Base-by-base conservation (phyloP, 1,140 invertebrate genomes). In the Ephestia elutella region DNA sequence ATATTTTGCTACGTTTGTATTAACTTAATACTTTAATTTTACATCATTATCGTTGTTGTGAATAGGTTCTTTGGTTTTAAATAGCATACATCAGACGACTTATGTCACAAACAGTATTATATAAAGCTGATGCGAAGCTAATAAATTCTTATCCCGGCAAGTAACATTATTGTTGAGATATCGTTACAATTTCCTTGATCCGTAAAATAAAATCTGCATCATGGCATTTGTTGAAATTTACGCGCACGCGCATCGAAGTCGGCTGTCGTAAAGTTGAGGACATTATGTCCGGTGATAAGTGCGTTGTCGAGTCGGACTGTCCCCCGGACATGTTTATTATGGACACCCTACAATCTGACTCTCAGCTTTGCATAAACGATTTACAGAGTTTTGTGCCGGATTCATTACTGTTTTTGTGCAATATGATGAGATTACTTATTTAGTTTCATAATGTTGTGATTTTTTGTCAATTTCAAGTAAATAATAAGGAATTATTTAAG, bases 171-270 rank as follows among this genome's bases (percentile, higher is more conserved):
- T 78, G 71, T 73, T 81, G 76, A 85, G 81, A 82, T 86, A 86
- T 87, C 79, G 80, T 80, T 80, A 80, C 80, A 80, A 81, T 87
- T 85, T 82, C 75, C 81, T 79, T 87, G 84, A 87, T 87, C 78
- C 72, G 82, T 75, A 79, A 79, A 82, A 85, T 84, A 81, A 85
- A 87, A 82, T 82, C 70, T 78, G 62, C 59, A 56, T 69, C 69
- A 75, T 81, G 82, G 82, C 80, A 78, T 83, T 82, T 78, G 72
- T 73, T 73, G 66, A 70, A 87, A 87, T 85, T 85, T 87, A 87
- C 80, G 73, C 73, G 69, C 73, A 73, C 74, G 71, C 63, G 68
- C 72, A 69, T 73, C 76, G 73, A 71, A 72, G 75, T 64, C 75
- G 69, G 72, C 66, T 80, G 82, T 87, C 82, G 84, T 87, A 87